Evolutionary conservation across 2,888 invertebrate genomes (phyloP).

Genomic region (Heteromurus nitidus): DNA sequence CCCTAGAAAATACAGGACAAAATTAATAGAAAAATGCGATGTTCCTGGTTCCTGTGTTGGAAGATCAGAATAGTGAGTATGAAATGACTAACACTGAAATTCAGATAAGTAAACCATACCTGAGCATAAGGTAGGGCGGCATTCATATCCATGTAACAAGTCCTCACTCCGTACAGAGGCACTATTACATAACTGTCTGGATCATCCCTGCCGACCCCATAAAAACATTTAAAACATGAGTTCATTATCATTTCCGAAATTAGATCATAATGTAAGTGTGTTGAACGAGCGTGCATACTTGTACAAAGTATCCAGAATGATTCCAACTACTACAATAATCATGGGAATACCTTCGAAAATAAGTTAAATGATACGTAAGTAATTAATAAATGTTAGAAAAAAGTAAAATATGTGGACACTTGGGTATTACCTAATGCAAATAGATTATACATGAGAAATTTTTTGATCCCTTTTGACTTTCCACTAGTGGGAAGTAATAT

Average conservation of each 20-base stretch:
- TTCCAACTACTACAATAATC: conserved; percentile 61
- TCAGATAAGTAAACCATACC: too few species aligned
- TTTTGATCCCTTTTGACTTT: conserved; percentile 68
- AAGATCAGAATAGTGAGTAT: too few species aligned
- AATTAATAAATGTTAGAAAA: too few species aligned
- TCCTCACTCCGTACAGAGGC: conserved; percentile 66
- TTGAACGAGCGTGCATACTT: conserved; percentile 37
- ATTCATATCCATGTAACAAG: conserved; percentile 65
- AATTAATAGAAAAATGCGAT: too few species aligned
- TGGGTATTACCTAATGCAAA: conserved; percentile 63
- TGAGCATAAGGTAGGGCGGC: conserved; percentile 68
- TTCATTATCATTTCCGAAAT: background rate
- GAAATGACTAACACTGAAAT: too few species aligned
- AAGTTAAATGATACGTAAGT: too few species aligned
- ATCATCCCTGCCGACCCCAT: conserved; percentile 64
- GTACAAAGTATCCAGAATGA: conserved; percentile 67
- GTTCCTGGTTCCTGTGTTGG: too few species aligned
- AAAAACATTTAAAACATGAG: background rate
- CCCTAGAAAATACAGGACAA: too few species aligned
- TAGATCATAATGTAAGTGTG: too few species aligned
- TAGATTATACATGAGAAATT: conserved; percentile 67
- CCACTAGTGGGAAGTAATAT: conserved; percentile 67
- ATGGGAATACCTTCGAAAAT: too few species aligned
- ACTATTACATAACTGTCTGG: conserved; percentile 68
- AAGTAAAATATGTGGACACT: too few species aligned